Base-by-base conservation (phyloP, 2,888 invertebrate genomes). In the Nomada lathburiana region DNA sequence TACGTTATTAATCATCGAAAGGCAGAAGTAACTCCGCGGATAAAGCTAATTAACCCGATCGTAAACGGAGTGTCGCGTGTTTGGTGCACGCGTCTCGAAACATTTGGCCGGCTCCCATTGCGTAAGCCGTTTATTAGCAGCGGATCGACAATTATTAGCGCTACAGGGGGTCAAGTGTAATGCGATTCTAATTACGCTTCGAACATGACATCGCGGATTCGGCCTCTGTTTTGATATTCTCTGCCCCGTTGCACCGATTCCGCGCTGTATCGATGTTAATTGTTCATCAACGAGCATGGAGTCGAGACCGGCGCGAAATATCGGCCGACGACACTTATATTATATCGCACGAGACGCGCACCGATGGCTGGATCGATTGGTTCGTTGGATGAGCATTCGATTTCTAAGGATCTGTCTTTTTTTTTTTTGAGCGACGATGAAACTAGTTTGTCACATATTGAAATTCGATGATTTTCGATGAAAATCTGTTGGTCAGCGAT, bases 161-260 rank as follows among this genome's bases (percentile, higher is more conserved):
- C 52, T 62, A 47, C 73, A 65, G 73, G 81, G 53, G 81, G 85
- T 84, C 84, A 82, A 85, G 85, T 85, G 84, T 84, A 85, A 85
- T 85, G 84, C 79, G 84, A 84, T 84, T 84, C 84, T 78, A 84
- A 85, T 85, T 84, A 64, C 76, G 59, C 53, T 57, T 20, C 76
- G 84, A 84, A 85, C 82, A 77, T 70, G 79, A 84, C 76, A 84
- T 74, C 68, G 55, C 20, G 11, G n/a, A 23, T 26, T 69, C 59
- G 42, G n/a, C 59, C 62, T 57, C 69, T 65, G 69, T 73, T 77
- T 53, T 84, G 75, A 75, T 72, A 78, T 80, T 64, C 69, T 7
- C 71, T 2, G 71, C n/a, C 47, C 68, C 11, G 29, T 29, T 59
- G 53, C 68, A 16, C 59, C 47, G 57, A 1, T n/a, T 11, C 63